Base-by-base conservation (phyloP, 2,113 vertebrate species). In the Centropus unirufus region DNA sequence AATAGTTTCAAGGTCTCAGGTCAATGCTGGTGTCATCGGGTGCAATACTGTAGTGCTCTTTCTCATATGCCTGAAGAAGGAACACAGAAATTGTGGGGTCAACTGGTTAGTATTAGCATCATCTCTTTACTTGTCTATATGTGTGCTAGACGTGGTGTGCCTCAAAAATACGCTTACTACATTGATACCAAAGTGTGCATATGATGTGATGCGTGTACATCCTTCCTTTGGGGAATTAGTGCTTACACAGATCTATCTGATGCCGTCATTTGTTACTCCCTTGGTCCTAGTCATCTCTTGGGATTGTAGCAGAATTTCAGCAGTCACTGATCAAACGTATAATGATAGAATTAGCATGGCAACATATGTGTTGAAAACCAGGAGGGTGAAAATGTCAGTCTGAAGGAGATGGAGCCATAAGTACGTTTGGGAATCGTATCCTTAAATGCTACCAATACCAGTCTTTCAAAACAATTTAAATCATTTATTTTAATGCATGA, bases 401-500 rank as follows among this genome's bases (percentile, higher is more conserved):
- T 75, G 51, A 34, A 62, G n/a, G 36, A 89, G 58, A 72, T 49
- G 67, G 40, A 84, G 66, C 57, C 47, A 34, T 12, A 16, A 76
- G 63, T 61, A 46, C 40, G 40, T 90, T 91, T 92, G 82, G 82
- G 93, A 89, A 61, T 83, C 16, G 0, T 36, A 85, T 23, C 64
- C 86, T 70, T 87, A 82, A 89, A 77, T 30, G 16, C 73, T 83
- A 59, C 84, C 59, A 58, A 80, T 91, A 58, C 46, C 11, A 32
- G 46, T 76, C 78, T 90, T 87, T 51, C 59, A 69, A 92, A 95
- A 91, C 81, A 69, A 62, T 91, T 95, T 91, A 86, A 90, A 92
- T 94, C 24, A 85, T 76, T 96, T 94, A 92, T 96, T 96, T 91
- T 91, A 88, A 96, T 94, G 83, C 78, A 83, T 77, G 85, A 88